These are phyloP conservation scores for Salmo trutta DNA, from an alignment of 2,797 vertebrate species.

Conservation along the genomic window DNA sequence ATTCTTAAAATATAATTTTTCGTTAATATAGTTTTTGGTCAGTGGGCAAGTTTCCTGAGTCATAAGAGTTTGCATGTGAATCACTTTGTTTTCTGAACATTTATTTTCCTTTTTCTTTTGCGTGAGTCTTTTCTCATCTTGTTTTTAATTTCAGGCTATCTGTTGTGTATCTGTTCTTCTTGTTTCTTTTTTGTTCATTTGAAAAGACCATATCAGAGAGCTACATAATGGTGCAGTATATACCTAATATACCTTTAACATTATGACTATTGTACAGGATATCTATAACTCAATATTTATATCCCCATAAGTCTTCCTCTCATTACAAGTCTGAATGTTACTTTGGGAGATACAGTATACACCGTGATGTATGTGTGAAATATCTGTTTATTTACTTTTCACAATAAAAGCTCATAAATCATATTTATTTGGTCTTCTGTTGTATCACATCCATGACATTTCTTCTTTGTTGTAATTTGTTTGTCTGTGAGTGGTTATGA, in stretches of 20 bases:
- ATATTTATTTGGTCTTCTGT: constrained; percentile 64
- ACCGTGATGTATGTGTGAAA: constrained; percentile 54
- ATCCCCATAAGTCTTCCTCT: constrained; percentile 44
- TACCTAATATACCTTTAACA: constrained; percentile 33
- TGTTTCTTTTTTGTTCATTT: constrained; percentile 42
- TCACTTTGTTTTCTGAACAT: constrained; percentile 18
- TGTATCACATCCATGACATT: constrained; percentile 61
- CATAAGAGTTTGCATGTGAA: constrained; percentile 61
- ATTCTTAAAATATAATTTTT: constrained; percentile 35
- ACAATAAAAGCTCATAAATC: constrained; percentile 77
- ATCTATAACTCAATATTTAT: constrained; percentile 24
- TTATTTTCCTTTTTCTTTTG: constrained; percentile 11
- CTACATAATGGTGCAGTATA: constrained; percentile 37
- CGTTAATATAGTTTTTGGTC: constrained; percentile 37
- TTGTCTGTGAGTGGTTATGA: constrained; percentile 30
- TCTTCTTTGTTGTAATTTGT: constrained; percentile 54
- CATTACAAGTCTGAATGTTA: constrained; percentile 44
- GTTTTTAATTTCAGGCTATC: constrained; percentile 48
- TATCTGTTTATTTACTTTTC: constrained; percentile 58
- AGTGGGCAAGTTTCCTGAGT: constrained; percentile 38
- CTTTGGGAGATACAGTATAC: constrained; percentile 30
- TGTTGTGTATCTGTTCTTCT: constrained; percentile 40
- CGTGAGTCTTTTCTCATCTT: constrained; percentile 38
- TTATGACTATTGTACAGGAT: constrained; percentile 25
- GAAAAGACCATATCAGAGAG: constrained; percentile 16